phyloP scores from a whole-genome alignment of 1,140 invertebrate genomes.

The Drosophila kikkawai region DNA sequence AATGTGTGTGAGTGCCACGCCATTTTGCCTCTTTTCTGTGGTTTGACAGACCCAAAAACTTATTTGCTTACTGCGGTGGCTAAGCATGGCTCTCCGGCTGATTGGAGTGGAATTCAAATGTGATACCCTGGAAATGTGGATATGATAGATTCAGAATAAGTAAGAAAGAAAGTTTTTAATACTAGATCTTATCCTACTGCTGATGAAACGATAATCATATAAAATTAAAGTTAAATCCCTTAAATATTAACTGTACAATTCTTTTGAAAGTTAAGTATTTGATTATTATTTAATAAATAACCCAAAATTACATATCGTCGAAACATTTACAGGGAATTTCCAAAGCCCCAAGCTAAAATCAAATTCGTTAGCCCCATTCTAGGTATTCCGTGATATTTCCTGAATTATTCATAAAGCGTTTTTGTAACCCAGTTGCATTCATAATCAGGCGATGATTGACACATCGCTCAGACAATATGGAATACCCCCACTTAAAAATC shows the following conservation, averaged over 20 bases:
- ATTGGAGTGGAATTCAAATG: constrained; percentile 35
- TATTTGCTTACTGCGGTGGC: constrained; percentile 12
- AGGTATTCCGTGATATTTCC: not conserved
- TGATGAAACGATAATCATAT: too few species aligned
- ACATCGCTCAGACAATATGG: constrained; percentile 27
- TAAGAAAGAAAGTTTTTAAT: too few species aligned
- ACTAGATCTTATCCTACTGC: too few species aligned
- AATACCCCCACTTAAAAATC: constrained; percentile 63
- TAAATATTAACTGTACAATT: not conserved
- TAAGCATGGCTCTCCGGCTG: constrained; percentile 33
- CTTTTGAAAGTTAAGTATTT: too few species aligned
- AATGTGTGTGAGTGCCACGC: constrained; percentile 31
- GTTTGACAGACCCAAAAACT: constrained; percentile 12
- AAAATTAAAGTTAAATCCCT: not conserved
- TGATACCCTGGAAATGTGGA: constrained; percentile 1
- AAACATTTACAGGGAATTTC: not conserved
- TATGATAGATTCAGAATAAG: not conserved
- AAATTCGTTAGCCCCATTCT: not conserved
- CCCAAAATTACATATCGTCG: not conserved
- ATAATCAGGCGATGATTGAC: constrained; percentile 63
- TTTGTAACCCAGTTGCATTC: constrained; percentile 45
- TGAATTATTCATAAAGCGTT: constrained; percentile 41
- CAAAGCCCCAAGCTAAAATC: not conserved
- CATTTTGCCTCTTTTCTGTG: constrained; percentile 14
- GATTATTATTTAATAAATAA: too few species aligned